phyloP scores from a whole-genome alignment of 1,140 invertebrate genomes.

The Pseudomyrmex pallidus region DNA sequence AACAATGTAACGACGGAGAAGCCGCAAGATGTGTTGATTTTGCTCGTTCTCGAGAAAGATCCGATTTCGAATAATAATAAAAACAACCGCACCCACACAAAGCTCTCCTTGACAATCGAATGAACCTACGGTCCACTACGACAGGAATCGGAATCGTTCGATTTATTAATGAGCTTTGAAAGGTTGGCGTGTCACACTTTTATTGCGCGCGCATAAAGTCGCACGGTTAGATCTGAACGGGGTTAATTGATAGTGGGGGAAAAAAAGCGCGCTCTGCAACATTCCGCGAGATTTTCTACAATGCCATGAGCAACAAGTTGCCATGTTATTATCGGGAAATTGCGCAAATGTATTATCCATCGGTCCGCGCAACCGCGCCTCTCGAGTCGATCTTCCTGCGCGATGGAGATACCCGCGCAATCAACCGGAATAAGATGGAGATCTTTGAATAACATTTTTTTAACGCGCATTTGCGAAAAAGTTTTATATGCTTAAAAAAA shows the following conservation, averaged over 20 bases:
- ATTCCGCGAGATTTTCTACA: slow-evolving; percentile 51
- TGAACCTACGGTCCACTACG: no score
- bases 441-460: no score
- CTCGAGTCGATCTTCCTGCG: neutral
- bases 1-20: neutral
- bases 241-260: neutral
- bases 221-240: slow-evolving; percentile 31
- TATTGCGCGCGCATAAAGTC: neutral
- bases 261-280: slow-evolving; percentile 20
- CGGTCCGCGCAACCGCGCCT: slow-evolving; percentile 11
- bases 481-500: neutral
- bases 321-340: slow-evolving; percentile 35
- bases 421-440: no score
- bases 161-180: slow-evolving; percentile 11
- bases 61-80: neutral
- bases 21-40: no score
- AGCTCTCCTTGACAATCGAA: slow-evolving; percentile 1
- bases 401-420: no score
- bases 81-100: neutral
- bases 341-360: slow-evolving; percentile 28
- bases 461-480: neutral
- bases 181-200: slow-evolving; percentile 19
- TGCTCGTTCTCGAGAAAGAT: neutral
- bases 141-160: neutral
- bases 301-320: slow-evolving; percentile 6